These are phyloP conservation scores for Plotosus lineatus DNA, from an alignment of 2,113 vertebrate genomes.

Conservation along the genomic window DNA sequence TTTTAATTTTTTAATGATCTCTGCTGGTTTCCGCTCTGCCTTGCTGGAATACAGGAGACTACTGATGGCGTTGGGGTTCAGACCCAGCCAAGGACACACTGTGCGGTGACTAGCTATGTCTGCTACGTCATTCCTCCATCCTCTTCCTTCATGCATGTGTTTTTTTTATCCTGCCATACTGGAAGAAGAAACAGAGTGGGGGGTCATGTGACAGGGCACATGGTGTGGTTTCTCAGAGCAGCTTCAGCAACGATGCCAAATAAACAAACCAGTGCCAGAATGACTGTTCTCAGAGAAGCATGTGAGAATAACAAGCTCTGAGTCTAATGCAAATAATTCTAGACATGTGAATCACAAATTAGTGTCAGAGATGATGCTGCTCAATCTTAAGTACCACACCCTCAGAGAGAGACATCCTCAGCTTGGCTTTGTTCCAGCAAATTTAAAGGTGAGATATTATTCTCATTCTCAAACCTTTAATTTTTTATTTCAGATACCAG, in stretches of 20 bases:
- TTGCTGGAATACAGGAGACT: background rate
- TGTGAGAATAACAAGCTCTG: background rate
- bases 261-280: constrained; percentile 14
- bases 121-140: background rate
- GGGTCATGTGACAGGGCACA: background rate
- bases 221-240: background rate
- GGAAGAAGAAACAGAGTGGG: background rate
- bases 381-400: background rate
- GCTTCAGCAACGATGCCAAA: constrained; percentile 2
- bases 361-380: background rate
- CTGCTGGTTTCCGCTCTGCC: constrained; percentile 1
- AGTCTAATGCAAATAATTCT: background rate
- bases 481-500: too few species aligned
- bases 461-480: too few species aligned
- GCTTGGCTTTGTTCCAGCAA: background rate
- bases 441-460: too few species aligned
- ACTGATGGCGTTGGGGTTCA: background rate
- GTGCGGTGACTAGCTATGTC: background rate
- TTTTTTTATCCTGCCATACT: background rate
- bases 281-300: background rate
- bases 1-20: constrained; percentile 20
- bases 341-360: background rate
- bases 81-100: constrained; percentile 9
- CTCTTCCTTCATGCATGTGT: background rate
- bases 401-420: background rate